Base-by-base conservation (phyloP, 2,797 vertebrate species). In the Anguilla obscura region DNA sequence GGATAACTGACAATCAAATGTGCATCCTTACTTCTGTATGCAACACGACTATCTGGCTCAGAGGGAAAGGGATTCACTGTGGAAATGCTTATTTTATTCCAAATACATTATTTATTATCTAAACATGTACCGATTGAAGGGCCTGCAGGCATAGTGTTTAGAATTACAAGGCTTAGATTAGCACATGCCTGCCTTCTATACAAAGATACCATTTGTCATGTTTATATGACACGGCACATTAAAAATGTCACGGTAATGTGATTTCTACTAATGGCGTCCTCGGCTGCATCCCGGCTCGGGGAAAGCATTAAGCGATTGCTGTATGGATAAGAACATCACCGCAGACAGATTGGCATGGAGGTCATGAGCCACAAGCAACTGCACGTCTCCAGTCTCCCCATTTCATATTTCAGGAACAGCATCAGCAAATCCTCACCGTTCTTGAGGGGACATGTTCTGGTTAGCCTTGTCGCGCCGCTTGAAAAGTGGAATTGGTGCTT, bases 1-100 rank as follows among this genome's bases (percentile, higher is more conserved):
- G 84, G 54, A 85, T 56, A 85, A 54, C 84, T 85, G 84, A 85
- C 84, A 40, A 40, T 85, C 84, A 60, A 85, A 85, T 85, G 84
- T 85, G 84, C 84, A 60, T 60, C 30, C 14, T 58, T 50, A 27
- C 58, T 85, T 85, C 54, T 54, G 83, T 1, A 84, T 52, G 74
- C 74, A 36, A 54, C 3, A 27, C 7, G 45, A 12, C 1, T 82
- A 82, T 85, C 33, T 58, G 58, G 84, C 54, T 85, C 84, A 85
- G 54, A 58, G 36, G 14, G 84, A 45, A 45, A 10, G 33, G 33
- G 16, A 9, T 48, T 7, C 84, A 18, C 84, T 36, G 52, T 36
- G 8, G 18, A 85, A 85, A 85, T 60, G 54, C 79, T 50, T 33
- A 79, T 30, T 79, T 36, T 79, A 21, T 79, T 45, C 36, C 74